Conservation (phyloP, 2,113 vertebrate genomes). For the Cochlearius cochlearius region DNA sequence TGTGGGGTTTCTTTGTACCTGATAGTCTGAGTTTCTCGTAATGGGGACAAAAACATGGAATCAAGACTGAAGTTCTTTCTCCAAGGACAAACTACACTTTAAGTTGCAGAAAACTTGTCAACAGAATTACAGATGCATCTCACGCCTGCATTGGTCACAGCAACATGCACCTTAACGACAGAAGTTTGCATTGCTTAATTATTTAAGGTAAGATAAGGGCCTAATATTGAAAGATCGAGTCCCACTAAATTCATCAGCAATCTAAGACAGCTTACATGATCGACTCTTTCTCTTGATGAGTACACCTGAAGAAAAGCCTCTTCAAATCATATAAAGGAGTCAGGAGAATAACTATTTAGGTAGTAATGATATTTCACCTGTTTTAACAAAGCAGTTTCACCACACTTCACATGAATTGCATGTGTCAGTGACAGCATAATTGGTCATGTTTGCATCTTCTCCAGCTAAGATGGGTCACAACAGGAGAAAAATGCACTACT, state of each 20-base stretch:
- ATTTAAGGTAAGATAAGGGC: neutral
- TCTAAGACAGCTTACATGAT: neutral
- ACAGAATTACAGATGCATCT: neutral
- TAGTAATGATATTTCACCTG: neutral
- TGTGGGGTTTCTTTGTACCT: fast-evolving
- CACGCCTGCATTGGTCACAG: neutral
- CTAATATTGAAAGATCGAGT: neutral
- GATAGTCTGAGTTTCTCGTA: neutral
- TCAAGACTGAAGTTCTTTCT: neutral
- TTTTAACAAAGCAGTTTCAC: neutral
- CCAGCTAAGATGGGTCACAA: neutral
- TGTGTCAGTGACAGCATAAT: neutral
- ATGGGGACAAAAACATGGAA: neutral
- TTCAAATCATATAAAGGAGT: neutral
- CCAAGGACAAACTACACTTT: neutral
- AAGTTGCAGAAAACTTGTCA: neutral
- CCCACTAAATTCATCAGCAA: neutral
- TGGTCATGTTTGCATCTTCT: neutral
- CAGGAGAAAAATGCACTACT: neutral
- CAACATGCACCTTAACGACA: fast-evolving
- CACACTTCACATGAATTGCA: neutral
- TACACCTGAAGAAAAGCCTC: neutral
- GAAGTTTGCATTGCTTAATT: neutral
- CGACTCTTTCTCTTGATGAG: neutral
- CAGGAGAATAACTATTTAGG: neutral